Evolutionary conservation across 2,888 invertebrate species (phyloP), one percentile per base, ranked within the genome.

Genomic region (Hypomecis atomaria): DNA sequence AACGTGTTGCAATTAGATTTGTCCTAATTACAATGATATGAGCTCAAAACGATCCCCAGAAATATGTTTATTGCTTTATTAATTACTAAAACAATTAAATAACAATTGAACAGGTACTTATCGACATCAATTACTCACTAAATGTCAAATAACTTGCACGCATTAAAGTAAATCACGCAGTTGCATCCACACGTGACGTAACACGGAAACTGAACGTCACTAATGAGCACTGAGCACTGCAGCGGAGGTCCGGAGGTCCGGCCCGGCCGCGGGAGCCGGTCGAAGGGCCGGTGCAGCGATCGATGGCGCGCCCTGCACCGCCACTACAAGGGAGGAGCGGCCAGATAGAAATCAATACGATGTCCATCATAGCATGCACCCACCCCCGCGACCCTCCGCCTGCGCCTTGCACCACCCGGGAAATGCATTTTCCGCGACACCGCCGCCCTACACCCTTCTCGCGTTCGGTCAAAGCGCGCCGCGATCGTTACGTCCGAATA

Each of bases 331-430:
- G 90, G 91, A 90, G 90, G 90, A 90, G 91, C 90, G 92, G 90
- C 81, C 92, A 92, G 92, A 92, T 92, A 92, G 90, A 92, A 92
- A 93, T 93, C 93, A 90, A 93, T 93, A 93, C 92, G 90, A 88
- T 92, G 93, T 93, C 93, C 94, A 94, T 91, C 93, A 93, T 92
- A 91, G 91, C 91, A 90, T 93, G 94, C 94, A 93, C 93, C 94
- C 94, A 90, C 94, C 94, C 94, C 94, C 92, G 94, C 92, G 89
- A 89, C 93, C 87, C 90, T 84, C 86, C 87, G 86, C 88, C 88
- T 88, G 89, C 90, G 89, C 90, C 83, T 82, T 90, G 90, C 90
- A 90, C 89, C 84, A 83, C 74, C 67, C 79, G 85, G 89, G 83
- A 89, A 89, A 89, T 91, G 91, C 92, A 91, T 88, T 88, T 86